These are phyloP conservation scores for Spodoptera frugiperda DNA, from an alignment of 1,140 invertebrate species.

Conservation along the genomic window DNA sequence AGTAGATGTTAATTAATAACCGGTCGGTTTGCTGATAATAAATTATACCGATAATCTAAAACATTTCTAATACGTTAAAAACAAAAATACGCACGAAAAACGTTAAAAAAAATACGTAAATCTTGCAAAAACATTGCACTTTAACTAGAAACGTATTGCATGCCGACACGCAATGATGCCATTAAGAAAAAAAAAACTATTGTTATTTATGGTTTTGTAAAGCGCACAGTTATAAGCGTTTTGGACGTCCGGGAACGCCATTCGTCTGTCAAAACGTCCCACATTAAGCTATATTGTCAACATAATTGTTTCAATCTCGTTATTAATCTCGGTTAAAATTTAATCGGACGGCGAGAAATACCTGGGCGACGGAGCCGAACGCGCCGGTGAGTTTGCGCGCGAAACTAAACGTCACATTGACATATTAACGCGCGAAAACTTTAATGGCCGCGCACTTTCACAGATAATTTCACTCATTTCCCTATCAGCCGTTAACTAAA, in stretches of 20 bases:
- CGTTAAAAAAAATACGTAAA: slow-evolving; percentile 42
- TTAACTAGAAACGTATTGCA: slow-evolving; percentile 38
- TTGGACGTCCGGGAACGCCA: slow-evolving; percentile 40
- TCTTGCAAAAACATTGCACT: slow-evolving; percentile 45
- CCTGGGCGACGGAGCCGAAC: slow-evolving; percentile 44
- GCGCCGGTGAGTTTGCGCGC: slow-evolving; percentile 45
- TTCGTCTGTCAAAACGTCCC: slow-evolving; percentile 52
- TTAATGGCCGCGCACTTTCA: slow-evolving; percentile 53
- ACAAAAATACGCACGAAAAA: slow-evolving; percentile 33
- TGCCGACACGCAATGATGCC: slow-evolving; percentile 44
- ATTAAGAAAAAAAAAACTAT: slow-evolving; percentile 46
- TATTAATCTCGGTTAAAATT: slow-evolving; percentile 71
- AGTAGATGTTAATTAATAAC: slow-evolving; percentile 30
- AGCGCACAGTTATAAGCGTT: slow-evolving; percentile 39
- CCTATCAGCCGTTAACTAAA: slow-evolving; percentile 63
- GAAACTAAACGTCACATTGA: slow-evolving; percentile 46
- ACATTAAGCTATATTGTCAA: slow-evolving; percentile 66
- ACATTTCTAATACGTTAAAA: slow-evolving; percentile 42
- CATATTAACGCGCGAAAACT: slow-evolving; percentile 49
- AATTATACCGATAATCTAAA: slow-evolving; percentile 41
- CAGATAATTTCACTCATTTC: slow-evolving; percentile 62
- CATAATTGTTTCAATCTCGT: slow-evolving; percentile 67
- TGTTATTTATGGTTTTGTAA: slow-evolving; percentile 45
- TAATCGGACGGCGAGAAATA: slow-evolving; percentile 58
- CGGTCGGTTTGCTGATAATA: slow-evolving; percentile 20